These are phyloP conservation scores for Etheostoma cragini DNA, from an alignment of 2,113 vertebrate genomes.

Conservation along the genomic window DNA sequence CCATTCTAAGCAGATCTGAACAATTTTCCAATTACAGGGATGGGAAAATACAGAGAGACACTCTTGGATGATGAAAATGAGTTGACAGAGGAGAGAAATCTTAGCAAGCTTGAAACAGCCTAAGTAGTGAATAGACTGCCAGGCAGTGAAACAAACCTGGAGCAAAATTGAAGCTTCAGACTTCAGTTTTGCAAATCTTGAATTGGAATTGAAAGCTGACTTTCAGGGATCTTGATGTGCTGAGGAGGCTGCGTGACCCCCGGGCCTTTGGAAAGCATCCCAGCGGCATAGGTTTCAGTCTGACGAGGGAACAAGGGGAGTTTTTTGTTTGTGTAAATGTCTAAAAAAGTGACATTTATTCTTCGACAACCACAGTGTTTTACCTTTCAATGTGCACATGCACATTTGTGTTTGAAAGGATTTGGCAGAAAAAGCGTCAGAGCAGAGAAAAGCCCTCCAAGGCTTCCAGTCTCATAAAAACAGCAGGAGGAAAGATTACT, in stretches of 20 bases:
- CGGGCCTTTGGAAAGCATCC: neutral
- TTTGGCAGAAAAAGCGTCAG: neutral
- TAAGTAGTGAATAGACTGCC: neutral
- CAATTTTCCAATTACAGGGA: conserved; percentile 50
- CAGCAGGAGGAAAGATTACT: conserved; percentile 49
- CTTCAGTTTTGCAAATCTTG: conserved; percentile 5
- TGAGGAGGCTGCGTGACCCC: conserved; percentile 9
- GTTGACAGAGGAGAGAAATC: conserved; percentile 21
- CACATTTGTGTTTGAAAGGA: conserved; percentile 12
- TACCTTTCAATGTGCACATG: neutral
- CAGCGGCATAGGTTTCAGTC: neutral
- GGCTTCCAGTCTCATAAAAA: conserved; percentile 61
- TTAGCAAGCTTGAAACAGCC: conserved; percentile 18
- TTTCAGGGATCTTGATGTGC: neutral
- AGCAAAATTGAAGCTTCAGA: neutral
- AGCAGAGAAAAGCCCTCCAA: conserved; percentile 32
- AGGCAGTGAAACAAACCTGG: conserved; percentile 21
- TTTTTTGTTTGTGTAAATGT: neutral
- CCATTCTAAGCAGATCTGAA: conserved; percentile 40
- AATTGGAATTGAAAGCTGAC: conserved; percentile 30
- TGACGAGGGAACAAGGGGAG: neutral
- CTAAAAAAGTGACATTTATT: conserved; percentile 15
- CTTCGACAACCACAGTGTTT: neutral
- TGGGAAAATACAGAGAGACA: conserved; percentile 14
- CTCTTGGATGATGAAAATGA: conserved; percentile 38